A percentile compares a stretch with the other conserved stretches of the same genome.
phyloP scores from a whole-genome alignment of 2,888 invertebrate genomes.

The Eupithecia inturbata region DNA sequence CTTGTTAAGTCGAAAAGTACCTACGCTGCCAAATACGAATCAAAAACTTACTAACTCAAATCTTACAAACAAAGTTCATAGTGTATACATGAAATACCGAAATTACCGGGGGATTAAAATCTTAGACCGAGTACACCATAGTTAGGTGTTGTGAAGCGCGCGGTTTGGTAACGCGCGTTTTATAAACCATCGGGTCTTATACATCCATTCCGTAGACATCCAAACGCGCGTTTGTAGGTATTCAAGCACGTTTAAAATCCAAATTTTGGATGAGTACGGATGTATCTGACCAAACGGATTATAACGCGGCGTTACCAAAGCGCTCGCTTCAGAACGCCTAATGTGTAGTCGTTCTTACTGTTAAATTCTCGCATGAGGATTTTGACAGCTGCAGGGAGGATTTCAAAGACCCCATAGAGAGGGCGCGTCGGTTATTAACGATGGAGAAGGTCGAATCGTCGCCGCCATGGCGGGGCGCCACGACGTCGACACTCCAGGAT shows the following conservation, averaged over 20 bases:
- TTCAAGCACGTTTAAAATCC: neutral
- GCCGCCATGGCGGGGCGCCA: slow-evolving; percentile 71
- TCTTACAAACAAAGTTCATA: neutral
- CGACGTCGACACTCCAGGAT: slow-evolving; percentile 32
- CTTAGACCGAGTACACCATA: neutral
- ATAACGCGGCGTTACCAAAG: neutral
- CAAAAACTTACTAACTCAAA: neutral
- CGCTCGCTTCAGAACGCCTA: neutral
- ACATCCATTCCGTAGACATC: too few species aligned
- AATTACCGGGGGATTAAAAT: neutral
- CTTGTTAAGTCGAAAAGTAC: neutral
- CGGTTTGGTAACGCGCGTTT: neutral
- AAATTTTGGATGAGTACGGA: neutral
- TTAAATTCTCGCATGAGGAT: neutral
- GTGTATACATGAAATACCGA: neutral
- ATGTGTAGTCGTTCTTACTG: neutral
- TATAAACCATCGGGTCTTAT: neutral
- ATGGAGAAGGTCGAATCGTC: slow-evolving; percentile 53
- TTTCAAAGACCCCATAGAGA: slow-evolving; percentile 11
- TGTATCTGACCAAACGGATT: neutral
- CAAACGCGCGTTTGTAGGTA: too few species aligned
- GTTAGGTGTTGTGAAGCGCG: neutral
- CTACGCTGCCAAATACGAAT: neutral
- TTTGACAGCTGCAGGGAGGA: slow-evolving; percentile 7
- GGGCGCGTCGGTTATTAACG: slow-evolving; percentile 28